These are phyloP conservation scores for Iguana delicatissima DNA, from an alignment of 2,797 vertebrate species.

Conservation along the genomic window DNA sequence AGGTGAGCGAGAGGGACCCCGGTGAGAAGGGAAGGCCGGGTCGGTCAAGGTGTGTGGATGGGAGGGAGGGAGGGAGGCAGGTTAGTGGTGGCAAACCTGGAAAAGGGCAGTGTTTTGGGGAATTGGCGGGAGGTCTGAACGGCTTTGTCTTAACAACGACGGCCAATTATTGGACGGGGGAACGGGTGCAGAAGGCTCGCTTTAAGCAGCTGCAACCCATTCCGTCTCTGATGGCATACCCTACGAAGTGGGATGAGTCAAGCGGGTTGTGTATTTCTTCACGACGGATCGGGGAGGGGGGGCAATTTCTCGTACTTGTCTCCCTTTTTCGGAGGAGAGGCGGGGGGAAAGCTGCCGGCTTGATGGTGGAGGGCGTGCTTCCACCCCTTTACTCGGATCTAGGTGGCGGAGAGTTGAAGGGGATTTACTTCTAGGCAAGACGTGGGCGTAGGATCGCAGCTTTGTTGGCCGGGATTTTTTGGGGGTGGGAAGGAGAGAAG, in stretches of 20 bases:
- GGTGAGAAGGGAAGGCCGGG: too few relatives aligned
- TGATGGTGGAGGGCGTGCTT: background rate
- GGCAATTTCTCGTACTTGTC: background rate
- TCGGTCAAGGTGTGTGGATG: too few relatives aligned
- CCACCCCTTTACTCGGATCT: background rate
- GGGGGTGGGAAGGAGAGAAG: background rate
- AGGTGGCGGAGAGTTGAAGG: background rate
- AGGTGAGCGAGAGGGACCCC: constrained; percentile 67
- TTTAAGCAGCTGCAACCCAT: too few relatives aligned
- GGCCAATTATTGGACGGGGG: too few relatives aligned
- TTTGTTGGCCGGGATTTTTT: background rate
- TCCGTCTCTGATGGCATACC: too few relatives aligned
- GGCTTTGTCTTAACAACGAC: too few relatives aligned
- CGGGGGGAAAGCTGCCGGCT: background rate
- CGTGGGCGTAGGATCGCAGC: background rate
- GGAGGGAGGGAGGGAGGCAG: background rate
- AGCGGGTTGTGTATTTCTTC: too few relatives aligned
- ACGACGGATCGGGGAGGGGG: background rate
- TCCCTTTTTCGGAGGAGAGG: too few relatives aligned
- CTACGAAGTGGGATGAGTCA: too few relatives aligned
- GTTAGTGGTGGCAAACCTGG: background rate
- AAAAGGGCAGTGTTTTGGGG: too few relatives aligned
- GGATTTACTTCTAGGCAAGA: background rate
- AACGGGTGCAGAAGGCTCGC: too few relatives aligned
- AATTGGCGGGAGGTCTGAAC: too few relatives aligned